Conservation (phyloP, 2,113 vertebrate genomes). For the Albula glossodonta region DNA sequence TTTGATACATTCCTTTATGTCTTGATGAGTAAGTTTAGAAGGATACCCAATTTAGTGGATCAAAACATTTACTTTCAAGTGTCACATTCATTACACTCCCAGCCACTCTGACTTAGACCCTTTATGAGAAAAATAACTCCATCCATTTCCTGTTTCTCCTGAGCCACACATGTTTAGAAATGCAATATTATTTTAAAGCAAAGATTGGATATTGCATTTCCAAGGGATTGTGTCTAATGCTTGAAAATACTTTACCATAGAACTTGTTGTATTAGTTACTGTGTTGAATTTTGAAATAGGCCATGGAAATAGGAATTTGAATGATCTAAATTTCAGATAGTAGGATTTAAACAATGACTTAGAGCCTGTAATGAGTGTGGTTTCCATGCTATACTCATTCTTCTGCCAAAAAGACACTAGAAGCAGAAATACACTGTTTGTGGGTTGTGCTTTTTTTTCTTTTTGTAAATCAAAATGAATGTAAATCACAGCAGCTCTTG, state of each 20-base stretch:
- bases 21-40: not conserved
- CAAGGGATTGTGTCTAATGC: not conserved
- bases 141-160: not conserved
- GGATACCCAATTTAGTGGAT: not conserved
- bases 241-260: not conserved
- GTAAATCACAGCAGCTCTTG: not conserved
- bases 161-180: not conserved
- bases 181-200: not conserved
- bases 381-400: not conserved
- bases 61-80: not conserved
- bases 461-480: constrained; percentile 7
- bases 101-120: not conserved
- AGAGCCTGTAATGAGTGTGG: not conserved
- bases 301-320: too few species aligned
- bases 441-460: not conserved
- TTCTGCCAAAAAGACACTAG: not conserved
- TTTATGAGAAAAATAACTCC: not conserved
- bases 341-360: not conserved
- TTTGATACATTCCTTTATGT: not conserved
- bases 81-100: not conserved
- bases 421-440: not conserved
- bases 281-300: not conserved
- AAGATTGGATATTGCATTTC: not conserved
- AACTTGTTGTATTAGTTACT: not conserved
- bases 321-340: not conserved